Percentiles rank a stretch among this genome's conserved stretches.
Evolutionary conservation across 2,113 vertebrate genomes (phyloP).

Genomic region (Sturnus vulgaris): DNA sequence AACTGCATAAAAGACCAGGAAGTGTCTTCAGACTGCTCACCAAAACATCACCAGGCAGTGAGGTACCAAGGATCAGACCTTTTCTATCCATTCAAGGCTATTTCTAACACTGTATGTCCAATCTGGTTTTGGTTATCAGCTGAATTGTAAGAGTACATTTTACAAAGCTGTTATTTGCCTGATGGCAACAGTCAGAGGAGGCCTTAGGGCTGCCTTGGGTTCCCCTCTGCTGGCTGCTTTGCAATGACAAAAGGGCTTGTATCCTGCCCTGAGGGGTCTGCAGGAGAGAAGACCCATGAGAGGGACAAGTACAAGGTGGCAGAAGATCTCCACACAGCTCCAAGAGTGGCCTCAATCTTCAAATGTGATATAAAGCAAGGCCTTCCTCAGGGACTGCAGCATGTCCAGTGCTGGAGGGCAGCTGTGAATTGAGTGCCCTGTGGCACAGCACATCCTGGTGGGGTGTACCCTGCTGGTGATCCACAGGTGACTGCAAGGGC

Average conservation of each 20-base stretch:
- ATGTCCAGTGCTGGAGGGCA: background rate
- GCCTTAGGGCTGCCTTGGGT: background rate
- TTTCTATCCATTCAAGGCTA: background rate
- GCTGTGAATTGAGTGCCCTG: background rate
- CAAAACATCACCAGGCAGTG: accelerated
- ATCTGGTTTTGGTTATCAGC: background rate
- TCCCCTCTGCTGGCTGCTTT: background rate
- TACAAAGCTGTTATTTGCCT: background rate
- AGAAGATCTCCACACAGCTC: background rate
- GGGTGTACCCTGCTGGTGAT: background rate
- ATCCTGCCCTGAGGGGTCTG: background rate
- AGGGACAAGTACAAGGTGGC: background rate
- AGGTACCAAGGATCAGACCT: background rate
- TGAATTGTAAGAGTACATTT: background rate
- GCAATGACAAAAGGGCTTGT: background rate
- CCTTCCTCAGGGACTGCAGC: background rate
- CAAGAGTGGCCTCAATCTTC: background rate
- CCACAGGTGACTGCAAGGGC: background rate
- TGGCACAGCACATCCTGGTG: background rate
- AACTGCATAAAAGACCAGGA: slow-evolving; percentile 53
- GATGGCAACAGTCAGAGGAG: background rate
- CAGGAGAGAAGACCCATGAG: background rate
- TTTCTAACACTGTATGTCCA: background rate
- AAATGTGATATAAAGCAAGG: background rate
- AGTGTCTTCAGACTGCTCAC: slow-evolving; percentile 5